Conservation (phyloP, 2,113 vertebrate genomes). For the Psilopsiagon aurifrons region DNA sequence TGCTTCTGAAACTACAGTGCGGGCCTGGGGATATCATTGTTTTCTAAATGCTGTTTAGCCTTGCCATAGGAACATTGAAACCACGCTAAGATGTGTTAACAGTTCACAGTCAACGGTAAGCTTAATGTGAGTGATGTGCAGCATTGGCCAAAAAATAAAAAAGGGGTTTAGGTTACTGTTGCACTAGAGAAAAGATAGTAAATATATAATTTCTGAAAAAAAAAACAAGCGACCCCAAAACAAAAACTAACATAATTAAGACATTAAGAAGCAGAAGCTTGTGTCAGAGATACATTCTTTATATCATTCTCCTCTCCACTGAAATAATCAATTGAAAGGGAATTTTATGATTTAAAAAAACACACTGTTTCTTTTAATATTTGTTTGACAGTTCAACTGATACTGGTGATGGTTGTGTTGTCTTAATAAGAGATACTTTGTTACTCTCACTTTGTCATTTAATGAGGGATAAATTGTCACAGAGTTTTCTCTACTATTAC, state of each 20-base stretch:
- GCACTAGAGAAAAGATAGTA: not conserved
- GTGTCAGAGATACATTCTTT: not conserved
- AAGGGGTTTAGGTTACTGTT: not conserved
- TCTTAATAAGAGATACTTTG: not conserved
- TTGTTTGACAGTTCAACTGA: not conserved
- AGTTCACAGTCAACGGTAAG: conserved; percentile 37
- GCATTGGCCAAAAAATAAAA: conserved; percentile 22
- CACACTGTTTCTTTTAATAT: not conserved
- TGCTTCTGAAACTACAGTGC: conserved; percentile 54
- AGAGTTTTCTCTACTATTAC: conserved; percentile 28
- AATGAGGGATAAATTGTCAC: not conserved
- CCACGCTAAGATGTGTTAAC: conserved; percentile 52
- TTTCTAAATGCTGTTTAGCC: conserved; percentile 59
- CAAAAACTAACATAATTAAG: not conserved
- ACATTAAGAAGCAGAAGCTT: not conserved
- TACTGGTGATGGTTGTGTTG: not conserved
- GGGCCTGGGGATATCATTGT: conserved; percentile 53
- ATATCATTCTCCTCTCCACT: not conserved
- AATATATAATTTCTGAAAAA: not conserved
- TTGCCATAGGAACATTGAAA: conserved; percentile 62
- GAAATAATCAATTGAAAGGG: not conserved
- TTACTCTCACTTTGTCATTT: not conserved
- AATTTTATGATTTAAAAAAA: not conserved
- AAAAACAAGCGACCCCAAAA: not conserved
- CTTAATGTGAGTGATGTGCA: not conserved